A percentile compares a stretch with the other conserved stretches of the same genome.
phyloP scores from a whole-genome alignment of 2,888 invertebrate species.

The Stenichneumon culpator region DNA sequence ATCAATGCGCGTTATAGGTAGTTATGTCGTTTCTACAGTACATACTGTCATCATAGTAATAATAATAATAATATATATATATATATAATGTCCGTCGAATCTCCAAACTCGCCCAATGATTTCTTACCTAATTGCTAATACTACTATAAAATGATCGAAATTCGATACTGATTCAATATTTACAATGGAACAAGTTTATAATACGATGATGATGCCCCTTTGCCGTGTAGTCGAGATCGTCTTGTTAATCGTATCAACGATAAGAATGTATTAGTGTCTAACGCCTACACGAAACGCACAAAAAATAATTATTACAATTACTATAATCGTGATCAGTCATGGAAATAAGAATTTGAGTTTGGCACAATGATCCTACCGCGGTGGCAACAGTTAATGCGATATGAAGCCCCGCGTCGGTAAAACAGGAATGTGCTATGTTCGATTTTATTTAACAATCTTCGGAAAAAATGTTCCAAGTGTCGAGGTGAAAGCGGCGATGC shows the following conservation, averaged over 20 bases:
- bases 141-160: conserved; percentile 53
- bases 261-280: conserved; percentile 17
- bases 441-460: no score
- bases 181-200: conserved; percentile 51
- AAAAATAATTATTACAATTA: neutral
- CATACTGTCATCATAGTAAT: conserved; percentile 51
- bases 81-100: conserved; percentile 7
- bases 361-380: conserved; percentile 10
- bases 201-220: conserved; percentile 24
- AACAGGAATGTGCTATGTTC: neutral
- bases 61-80: conserved; percentile 19
- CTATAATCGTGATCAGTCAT: neutral
- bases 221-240: conserved; percentile 35
- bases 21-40: conserved; percentile 56
- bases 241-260: conserved; percentile 23
- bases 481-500: no score
- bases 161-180: conserved; percentile 48
- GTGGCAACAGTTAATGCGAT: neutral
- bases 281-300: neutral
- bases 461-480: no score
- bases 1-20: conserved; percentile 54
- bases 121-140: conserved; percentile 21
- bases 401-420: neutral
- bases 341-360: conserved; percentile 22
- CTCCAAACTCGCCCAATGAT: neutral